Conservation (phyloP, 2,888 invertebrate species). For the Anarsia innoxiella region DNA sequence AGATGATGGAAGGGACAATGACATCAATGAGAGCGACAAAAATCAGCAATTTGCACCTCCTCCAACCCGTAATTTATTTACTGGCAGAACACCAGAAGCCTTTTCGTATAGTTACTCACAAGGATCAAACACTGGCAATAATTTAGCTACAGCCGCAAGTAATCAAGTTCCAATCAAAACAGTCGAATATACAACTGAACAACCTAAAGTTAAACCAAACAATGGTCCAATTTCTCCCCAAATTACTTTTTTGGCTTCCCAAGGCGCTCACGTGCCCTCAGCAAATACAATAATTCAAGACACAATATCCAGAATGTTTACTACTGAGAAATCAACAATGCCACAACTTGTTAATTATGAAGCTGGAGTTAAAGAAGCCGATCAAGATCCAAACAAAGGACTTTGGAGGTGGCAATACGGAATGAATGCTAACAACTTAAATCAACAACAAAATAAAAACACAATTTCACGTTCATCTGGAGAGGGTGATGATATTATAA, state of each 20-base stretch:
- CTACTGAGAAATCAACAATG: constrained; percentile 49
- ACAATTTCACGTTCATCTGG: constrained; percentile 61
- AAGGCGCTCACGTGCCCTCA: constrained; percentile 59
- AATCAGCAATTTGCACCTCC: constrained; percentile 28
- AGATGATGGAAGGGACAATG: constrained; percentile 42
- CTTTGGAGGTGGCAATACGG: constrained; percentile 70
- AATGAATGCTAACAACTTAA: constrained; percentile 36
- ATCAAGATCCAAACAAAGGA: constrained; percentile 53
- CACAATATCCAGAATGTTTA: constrained; percentile 43
- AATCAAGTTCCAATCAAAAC: constrained; percentile 45
- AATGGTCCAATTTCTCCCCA: constrained; percentile 56
- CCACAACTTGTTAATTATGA: constrained; percentile 65
- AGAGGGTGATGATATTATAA: constrained; percentile 55
- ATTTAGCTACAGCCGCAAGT: constrained; percentile 44
- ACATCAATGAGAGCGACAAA: constrained; percentile 37
- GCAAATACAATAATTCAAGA: constrained; percentile 37
- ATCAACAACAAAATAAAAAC: constrained; percentile 46
- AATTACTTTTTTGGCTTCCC: constrained; percentile 66
- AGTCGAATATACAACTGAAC: constrained; percentile 42
- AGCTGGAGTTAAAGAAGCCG: constrained; percentile 44
- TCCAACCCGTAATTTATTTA: constrained; percentile 48
- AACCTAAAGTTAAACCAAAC: constrained; percentile 44
- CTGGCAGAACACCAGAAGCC: constrained; percentile 65
- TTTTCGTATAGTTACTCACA: constrained; percentile 57
- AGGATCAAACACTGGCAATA: constrained; percentile 40